Base-by-base conservation (phyloP, 2,888 invertebrate genomes). In the Branchellion lobata region DNA sequence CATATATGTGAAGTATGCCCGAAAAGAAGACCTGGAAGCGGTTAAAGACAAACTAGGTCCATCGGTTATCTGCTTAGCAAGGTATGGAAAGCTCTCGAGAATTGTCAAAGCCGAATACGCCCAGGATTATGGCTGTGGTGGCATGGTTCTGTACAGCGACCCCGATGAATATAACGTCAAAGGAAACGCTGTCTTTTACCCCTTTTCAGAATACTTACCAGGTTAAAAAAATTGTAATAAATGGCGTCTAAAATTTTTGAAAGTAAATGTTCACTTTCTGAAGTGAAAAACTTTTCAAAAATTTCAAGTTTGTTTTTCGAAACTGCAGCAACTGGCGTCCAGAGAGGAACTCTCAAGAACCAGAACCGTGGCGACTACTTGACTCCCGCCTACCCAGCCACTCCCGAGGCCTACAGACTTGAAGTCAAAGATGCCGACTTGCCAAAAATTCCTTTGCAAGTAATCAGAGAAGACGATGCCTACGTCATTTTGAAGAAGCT, bases 351-450 rank as follows among this genome's bases (percentile, higher is more conserved):
- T 5, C 83, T 87, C 74, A 85, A 83, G 40, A 81, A 83, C 1
- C 82, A 82, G 29, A 27, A 75, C 53, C n/a, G 29, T n/a, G 90
- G 90, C 0, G 90, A 90, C 83, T 88, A 89, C 21, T 84, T 89
- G 1, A 89, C 89, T 5, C 89, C 88, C 0, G 86, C 87, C 1
- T 89, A 88, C 83, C 90, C 90, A 1, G 85, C 89, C 8, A 87
- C 86, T 75, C 85, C 69, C 8, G 31, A 14, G 34, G 79, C 73
- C 2, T 79, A 72, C 73, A 72, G 79, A 1, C 11, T 79, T 21
- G 21, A 79, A 27, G 33, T 14, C n/a, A 36, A 31, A 18, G 31
- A 69, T 27, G 33, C 79, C 5, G 21, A 33, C 1, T 61, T 79
- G 24, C 79, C 73, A 11, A 51, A 33, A 53, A 79, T 79, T 24